Percentiles rank a stretch among this genome's conserved stretches.
Evolutionary conservation across 2,113 vertebrate species (phyloP).

Genomic region (Mixornis gularis): DNA sequence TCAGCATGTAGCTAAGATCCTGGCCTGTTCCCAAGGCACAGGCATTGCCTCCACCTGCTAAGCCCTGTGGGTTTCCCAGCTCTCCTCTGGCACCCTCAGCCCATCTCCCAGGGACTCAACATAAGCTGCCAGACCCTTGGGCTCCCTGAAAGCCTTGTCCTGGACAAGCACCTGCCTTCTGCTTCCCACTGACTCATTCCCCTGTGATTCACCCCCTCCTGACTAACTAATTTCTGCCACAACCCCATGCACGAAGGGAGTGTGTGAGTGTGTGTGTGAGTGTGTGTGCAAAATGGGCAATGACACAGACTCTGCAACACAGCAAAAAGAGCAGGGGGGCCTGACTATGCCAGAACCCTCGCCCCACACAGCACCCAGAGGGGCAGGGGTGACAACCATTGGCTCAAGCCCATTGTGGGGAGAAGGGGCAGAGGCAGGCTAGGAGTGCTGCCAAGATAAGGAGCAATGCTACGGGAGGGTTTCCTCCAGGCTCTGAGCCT

Average conservation of each 20-base stretch:
- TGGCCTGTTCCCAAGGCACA: background rate
- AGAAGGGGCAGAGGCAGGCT: background rate
- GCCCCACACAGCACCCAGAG: rapidly evolving
- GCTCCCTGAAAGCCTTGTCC: background rate
- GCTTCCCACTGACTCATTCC: background rate
- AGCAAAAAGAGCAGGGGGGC: background rate
- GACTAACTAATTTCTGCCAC: background rate
- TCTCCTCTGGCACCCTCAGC: background rate
- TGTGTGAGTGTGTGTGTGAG: rapidly evolving
- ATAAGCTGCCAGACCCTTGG: background rate
- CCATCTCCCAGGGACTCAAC: rapidly evolving
- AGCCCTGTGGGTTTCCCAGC: background rate
- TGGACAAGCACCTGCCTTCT: background rate
- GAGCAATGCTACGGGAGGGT: background rate
- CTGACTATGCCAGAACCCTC: background rate
- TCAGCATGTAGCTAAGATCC: background rate
- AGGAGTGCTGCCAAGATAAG: background rate
- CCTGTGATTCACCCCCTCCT: background rate
- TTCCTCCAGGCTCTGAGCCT: background rate
- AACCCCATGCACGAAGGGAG: rapidly evolving
- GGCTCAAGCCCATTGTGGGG: background rate
- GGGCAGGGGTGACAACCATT: background rate
- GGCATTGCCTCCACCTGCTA: background rate
- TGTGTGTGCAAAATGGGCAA: rapidly evolving
- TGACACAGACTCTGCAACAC: background rate